Base-by-base conservation (phyloP, 1,140 invertebrate genomes). In the Lepidurus apus region DNA sequence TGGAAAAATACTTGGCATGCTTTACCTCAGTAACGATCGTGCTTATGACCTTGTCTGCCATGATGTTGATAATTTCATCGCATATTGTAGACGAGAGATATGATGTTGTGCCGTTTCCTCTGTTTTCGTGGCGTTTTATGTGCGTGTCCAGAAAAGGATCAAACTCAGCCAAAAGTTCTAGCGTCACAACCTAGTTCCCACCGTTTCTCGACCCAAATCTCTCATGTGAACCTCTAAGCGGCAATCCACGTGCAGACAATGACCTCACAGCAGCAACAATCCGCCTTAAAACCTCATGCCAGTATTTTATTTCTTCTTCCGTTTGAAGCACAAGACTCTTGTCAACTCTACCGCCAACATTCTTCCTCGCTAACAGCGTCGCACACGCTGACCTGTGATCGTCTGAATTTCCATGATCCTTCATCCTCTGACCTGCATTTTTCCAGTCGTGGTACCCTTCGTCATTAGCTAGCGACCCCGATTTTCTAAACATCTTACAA, bases 1-100 rank as follows among this genome's bases (percentile, higher is more conserved):
- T 81, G 65, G 82, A 82, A 81, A 82, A 87, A 81, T 86, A 86
- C 80, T 83, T 83, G 26, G 83, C 80, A 77, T 76, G 43, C 79
- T 81, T 85, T 43, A 84, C 74, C 82, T 86, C 81, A 43, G 82
- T 53, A 45, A 82, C 76, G 75, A 85, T 85, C 73, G 80, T 74
- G 9, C 81, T 78, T 73, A 76, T 43, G 4, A 82, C 81, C 74
- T 81, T 78, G 42, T 80, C 79, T 42, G 79, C 82, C 79, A 85
- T 80, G 77, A 85, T 75, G 2, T 79, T 24, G 81, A 86, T 83
- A 74, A 86, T 80, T 80, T 85, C 82, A 77, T 84, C 81, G 79
- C 82, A 85, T 75, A 83, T 84, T n/a, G 76, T 83, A 73, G 74
- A 77, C 24, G 84, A 85, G 83, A 85, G 76, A 81, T 78, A 81